Conservation (phyloP, 2,113 vertebrate genomes). For the Elanoides forficatus region DNA sequence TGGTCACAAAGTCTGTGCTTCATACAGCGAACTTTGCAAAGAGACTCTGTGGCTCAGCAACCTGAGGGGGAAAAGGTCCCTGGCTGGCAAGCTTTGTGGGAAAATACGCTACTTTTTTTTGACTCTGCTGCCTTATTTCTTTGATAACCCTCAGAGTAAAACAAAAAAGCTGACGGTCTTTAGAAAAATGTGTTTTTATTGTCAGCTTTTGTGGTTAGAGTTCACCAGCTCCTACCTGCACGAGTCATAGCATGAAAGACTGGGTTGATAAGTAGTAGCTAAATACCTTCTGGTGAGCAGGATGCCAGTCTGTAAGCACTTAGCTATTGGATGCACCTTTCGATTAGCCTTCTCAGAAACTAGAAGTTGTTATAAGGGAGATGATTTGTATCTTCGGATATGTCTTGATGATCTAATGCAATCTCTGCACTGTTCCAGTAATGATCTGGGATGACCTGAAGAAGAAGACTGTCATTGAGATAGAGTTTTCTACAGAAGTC, state of each 20-base stretch:
- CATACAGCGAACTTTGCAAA: not conserved
- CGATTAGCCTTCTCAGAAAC: not conserved
- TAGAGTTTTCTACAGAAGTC: conserved; percentile 98
- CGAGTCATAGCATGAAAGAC: fast-evolving
- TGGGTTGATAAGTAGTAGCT: fast-evolving
- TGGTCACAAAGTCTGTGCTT: not conserved
- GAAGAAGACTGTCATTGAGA: conserved; percentile 99
- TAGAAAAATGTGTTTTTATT: not conserved
- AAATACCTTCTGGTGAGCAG: not conserved
- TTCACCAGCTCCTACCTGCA: not conserved
- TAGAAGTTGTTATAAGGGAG: not conserved
- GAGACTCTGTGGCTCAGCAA: not conserved
- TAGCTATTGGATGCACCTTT: not conserved
- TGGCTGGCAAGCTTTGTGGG: not conserved
- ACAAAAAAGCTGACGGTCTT: not conserved
- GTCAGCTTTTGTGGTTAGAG: not conserved
- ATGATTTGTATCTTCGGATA: not conserved
- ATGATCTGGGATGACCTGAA: conserved; percentile 99
- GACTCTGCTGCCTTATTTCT: not conserved
- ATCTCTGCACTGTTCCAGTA: conserved; percentile 71
- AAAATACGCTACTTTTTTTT: not conserved
- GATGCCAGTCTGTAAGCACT: not conserved
- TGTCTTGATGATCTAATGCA: not conserved
- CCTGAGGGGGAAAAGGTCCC: not conserved
- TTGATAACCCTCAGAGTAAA: not conserved